Conservation (phyloP, 2,113 vertebrate species). For the Egretta garzetta region DNA sequence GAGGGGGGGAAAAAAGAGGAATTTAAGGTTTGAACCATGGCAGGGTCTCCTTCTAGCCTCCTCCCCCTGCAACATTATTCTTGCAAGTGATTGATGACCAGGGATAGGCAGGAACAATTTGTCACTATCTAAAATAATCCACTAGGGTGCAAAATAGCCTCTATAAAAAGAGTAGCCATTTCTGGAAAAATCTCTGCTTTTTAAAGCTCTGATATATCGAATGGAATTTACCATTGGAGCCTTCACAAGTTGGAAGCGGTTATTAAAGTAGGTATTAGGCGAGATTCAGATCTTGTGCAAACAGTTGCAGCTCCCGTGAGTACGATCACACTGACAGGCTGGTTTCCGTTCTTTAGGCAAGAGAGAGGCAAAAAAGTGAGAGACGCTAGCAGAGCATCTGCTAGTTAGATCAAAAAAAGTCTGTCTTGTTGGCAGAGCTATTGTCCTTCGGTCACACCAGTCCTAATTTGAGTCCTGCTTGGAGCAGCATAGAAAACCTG, state of each 20-base stretch:
- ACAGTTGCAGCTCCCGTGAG: neutral
- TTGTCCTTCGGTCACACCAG: conserved; percentile 68
- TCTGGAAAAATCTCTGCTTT: conserved; percentile 1
- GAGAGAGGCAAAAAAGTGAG: conserved; percentile 61
- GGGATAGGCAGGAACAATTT: neutral
- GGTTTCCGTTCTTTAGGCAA: conserved; percentile 50
- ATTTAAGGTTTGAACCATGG: neutral
- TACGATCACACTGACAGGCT: conserved; percentile 34
- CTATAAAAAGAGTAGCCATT: conserved; percentile 21
- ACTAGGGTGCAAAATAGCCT: conserved; percentile 16
- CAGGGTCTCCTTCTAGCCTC: neutral
- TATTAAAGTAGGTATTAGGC: conserved; percentile 11
- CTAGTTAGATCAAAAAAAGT: conserved; percentile 53
- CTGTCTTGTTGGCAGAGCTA: conserved; percentile 67
- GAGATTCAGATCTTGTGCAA: neutral
- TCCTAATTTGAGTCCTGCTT: conserved; percentile 65
- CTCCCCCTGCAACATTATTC: neutral
- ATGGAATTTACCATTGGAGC: neutral
- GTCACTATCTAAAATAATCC: neutral
- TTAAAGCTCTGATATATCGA: neutral
- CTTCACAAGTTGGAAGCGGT: neutral
- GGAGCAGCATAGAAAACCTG: conserved; percentile 55
- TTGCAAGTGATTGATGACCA: neutral
- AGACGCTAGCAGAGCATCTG: conserved; percentile 68
- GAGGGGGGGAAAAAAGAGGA: neutral